These are phyloP conservation scores for Buteo buteo DNA, from an alignment of 2,113 vertebrate species.

Conservation along the genomic window DNA sequence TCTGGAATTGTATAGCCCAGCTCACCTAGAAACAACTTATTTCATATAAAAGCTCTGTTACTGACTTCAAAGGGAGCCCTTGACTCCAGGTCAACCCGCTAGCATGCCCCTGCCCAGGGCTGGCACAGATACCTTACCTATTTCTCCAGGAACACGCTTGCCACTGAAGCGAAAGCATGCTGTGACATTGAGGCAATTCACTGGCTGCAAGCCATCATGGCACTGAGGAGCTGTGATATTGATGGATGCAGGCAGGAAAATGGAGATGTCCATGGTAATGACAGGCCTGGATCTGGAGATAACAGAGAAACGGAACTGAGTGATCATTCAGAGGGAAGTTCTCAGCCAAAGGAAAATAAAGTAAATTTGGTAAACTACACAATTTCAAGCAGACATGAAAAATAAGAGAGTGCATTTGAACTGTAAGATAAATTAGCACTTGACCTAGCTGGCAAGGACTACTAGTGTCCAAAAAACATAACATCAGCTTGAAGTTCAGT, in stretches of 20 bases:
- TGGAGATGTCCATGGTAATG: constrained; percentile 85
- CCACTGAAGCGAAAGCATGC: constrained; percentile 87
- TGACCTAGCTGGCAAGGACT: not conserved
- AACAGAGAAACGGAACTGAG: not conserved
- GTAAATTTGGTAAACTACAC: not conserved
- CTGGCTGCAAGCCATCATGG: constrained; percentile 84
- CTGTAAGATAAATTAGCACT: not conserved
- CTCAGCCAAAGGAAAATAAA: not conserved
- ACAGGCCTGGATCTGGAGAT: constrained; percentile 85
- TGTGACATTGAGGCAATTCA: constrained; percentile 89
- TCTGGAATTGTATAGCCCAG: not conserved
- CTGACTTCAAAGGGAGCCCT: not conserved
- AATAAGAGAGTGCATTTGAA: not conserved
- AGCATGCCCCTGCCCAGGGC: too few species aligned
- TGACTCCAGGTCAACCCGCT: fast-evolving
- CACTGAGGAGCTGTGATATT: constrained; percentile 95
- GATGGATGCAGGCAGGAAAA: constrained; percentile 88
- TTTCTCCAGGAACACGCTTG: constrained; percentile 86
- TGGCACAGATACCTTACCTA: constrained; percentile 77
- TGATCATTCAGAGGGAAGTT: not conserved
- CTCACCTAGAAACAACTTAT: not conserved
- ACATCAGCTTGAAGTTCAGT: not conserved
- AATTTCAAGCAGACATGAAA: not conserved
- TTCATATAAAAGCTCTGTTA: not conserved
- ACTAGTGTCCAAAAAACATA: not conserved